Base-by-base conservation (phyloP, 2,888 invertebrate species). In the Steinernema carpocapsae region DNA sequence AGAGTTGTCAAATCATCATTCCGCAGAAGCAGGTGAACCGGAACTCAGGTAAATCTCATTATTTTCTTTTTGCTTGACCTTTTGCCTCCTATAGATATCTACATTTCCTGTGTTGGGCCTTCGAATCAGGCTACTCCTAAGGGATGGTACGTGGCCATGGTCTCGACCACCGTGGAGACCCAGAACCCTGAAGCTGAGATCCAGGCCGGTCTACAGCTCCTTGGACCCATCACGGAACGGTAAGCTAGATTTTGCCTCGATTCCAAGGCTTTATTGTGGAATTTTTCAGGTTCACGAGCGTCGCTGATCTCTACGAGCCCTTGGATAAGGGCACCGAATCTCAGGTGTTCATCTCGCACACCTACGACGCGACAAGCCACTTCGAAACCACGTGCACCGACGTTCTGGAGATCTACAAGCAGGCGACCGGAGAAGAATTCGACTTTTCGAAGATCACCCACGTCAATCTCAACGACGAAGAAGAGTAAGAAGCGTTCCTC, bases 1-100 rank as follows among this genome's bases (percentile, higher is more conserved):
- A 96, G 76, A 97, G 97, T 46, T 95, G 95, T 87, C 99, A 99
- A 91, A 96, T 99, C 84, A 99, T 99, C 91, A 97, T 99, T 91
- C 99, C 99, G 82, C 97, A 99, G 89, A 97, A 97, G 89, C 97
- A 97, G 91, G 94, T 95, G 80, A 92, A 88, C 78, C 88, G 91
- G 74, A 89, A 90, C 82, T 89, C 89, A 82, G 91, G 90, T 90
- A 82, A 52, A 77, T 71, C 37, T n/a, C 2, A 14, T 73, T 10
- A 24, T 43, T n/a, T 46, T 48, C 48, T 48, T 2, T n/a, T 19
- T n/a, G 2, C 14, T 19, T 3, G 2, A 7, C 4, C 12, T 14
- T 26, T 42, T 22, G 51, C 71, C 43, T 56, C 22, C 29, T 89
- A 92, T 93, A 88, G 99, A 99, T 88, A 99, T 99, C 87, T 99